A percentile compares a stretch with the other conserved stretches of the same genome.
phyloP scores from a whole-genome alignment of 2,113 vertebrate species.

The Siphamia tubifer region DNA sequence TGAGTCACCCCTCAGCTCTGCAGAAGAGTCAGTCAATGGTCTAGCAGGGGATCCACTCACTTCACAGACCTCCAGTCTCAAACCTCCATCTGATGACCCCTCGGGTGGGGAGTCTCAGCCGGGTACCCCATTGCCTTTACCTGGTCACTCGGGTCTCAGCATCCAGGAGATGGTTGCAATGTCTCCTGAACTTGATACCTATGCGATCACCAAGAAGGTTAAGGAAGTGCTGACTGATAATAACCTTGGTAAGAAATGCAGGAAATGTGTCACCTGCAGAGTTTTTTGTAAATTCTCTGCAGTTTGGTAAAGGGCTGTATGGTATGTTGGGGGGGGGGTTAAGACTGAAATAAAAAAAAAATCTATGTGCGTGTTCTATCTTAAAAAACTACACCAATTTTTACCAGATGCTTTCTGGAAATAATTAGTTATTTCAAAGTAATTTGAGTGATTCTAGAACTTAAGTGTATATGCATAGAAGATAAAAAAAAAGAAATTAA shows the following conservation, averaged over 20 bases:
- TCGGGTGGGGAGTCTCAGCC: conserved; percentile 86
- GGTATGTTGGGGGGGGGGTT: no score
- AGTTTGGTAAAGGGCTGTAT: no score
- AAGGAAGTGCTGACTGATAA: conserved; percentile 96
- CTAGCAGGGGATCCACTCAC: conserved; percentile 78
- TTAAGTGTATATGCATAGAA: no score
- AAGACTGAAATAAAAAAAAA: no score
- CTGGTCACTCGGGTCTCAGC: conserved; percentile 87
- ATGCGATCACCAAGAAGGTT: conserved; percentile 95
- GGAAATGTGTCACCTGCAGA: background rate
- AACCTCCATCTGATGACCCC: conserved; percentile 80
- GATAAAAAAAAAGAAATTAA: no score
- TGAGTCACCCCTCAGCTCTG: conserved; percentile 92
- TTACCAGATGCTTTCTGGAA: no score
- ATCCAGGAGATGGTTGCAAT: conserved; percentile 93
- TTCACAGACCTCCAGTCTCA: conserved; percentile 85
- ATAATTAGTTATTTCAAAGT: no score
- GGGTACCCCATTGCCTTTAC: conserved; percentile 83
- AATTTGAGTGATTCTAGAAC: no score
- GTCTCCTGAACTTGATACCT: conserved; percentile 94
- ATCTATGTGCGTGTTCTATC: background rate
- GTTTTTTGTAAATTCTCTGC: background rate
- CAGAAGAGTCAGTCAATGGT: conserved; percentile 91
- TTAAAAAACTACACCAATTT: background rate
- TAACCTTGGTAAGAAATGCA: conserved; percentile 88